These are phyloP conservation scores for Drosophila meridionalis DNA, from an alignment of 2,888 invertebrate genomes.

Conservation along the genomic window DNA sequence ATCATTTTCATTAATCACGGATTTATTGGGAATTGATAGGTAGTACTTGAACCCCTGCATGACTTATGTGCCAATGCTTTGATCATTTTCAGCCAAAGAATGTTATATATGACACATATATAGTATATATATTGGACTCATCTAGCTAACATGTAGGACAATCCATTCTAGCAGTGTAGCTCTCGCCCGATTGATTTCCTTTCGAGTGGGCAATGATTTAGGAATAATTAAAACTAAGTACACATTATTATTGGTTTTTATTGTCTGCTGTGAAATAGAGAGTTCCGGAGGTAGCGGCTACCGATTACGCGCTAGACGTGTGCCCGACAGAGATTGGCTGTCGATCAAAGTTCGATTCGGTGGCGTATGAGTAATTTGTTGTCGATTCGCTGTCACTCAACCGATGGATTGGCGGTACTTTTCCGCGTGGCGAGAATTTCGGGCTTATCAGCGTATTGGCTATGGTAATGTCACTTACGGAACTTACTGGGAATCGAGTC, in stretches of 20 bases:
- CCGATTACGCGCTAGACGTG: slow-evolving; percentile 18
- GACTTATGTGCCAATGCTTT: background rate
- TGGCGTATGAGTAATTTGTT: slow-evolving; percentile 66
- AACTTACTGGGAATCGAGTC: slow-evolving; percentile 57
- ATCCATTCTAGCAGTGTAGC: background rate
- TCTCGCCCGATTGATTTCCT: background rate
- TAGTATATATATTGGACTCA: too few species aligned
- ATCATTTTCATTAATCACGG: background rate
- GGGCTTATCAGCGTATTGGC: slow-evolving; percentile 55
- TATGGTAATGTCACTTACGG: slow-evolving; percentile 66
- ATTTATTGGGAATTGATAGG: background rate
- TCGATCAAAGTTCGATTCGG: slow-evolving; percentile 51
- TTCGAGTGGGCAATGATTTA: background rate
- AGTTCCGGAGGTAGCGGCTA: slow-evolving; percentile 19
- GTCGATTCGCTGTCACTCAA: slow-evolving; percentile 21
- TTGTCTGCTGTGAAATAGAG: slow-evolving; percentile 23
- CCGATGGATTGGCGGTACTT: slow-evolving; percentile 20
- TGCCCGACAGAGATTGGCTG: slow-evolving; percentile 31
- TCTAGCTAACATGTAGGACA: too few species aligned
- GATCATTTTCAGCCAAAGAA: background rate
- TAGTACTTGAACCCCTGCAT: background rate
- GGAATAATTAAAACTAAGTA: background rate
- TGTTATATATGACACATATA: background rate
- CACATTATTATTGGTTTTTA: background rate
- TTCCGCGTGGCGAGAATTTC: slow-evolving; percentile 23